phyloP scores from a whole-genome alignment of 2,113 vertebrate genomes.

The Oryzias melastigma region DNA sequence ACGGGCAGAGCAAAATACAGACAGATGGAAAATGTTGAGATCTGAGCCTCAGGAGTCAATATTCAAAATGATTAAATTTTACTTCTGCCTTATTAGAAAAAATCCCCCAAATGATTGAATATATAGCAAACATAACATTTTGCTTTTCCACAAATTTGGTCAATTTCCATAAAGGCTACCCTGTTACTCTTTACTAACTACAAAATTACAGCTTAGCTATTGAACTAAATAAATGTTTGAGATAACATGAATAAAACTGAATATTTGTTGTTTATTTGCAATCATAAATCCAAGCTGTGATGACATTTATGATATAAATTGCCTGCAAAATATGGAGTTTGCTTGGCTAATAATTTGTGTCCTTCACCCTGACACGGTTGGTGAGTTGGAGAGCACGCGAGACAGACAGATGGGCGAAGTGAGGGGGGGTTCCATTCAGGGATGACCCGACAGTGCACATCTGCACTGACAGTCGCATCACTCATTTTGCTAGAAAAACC shows the following conservation, averaged over 20 bases:
- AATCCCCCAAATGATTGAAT: slow-evolving; percentile 20
- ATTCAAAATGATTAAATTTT: slow-evolving; percentile 34
- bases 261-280: background rate
- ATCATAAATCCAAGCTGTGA: slow-evolving; percentile 1
- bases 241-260: slow-evolving; percentile 13
- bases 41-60: slow-evolving; percentile 29
- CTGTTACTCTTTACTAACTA: no score
- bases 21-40: slow-evolving; percentile 36
- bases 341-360: slow-evolving; percentile 19
- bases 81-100: slow-evolving; percentile 22
- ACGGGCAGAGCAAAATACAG: slow-evolving; percentile 25
- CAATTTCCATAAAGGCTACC: no score
- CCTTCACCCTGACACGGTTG: slow-evolving; percentile 34
- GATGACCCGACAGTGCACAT: slow-evolving; percentile 9
- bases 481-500: slow-evolving; percentile 1
- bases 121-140: slow-evolving; percentile 11
- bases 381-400: slow-evolving; percentile 33
- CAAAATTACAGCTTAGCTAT: no score
- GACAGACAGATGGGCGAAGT: slow-evolving; percentile 33
- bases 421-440: slow-evolving; percentile 13
- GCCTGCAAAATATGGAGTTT: slow-evolving; percentile 6
- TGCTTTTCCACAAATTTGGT: background rate
- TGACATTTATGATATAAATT: slow-evolving; percentile 1
- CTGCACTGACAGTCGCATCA: slow-evolving; percentile 1
- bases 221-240: background rate